Evolutionary conservation across 2,888 invertebrate species (phyloP).

Genomic region (Coecobrya sp.): DNA sequence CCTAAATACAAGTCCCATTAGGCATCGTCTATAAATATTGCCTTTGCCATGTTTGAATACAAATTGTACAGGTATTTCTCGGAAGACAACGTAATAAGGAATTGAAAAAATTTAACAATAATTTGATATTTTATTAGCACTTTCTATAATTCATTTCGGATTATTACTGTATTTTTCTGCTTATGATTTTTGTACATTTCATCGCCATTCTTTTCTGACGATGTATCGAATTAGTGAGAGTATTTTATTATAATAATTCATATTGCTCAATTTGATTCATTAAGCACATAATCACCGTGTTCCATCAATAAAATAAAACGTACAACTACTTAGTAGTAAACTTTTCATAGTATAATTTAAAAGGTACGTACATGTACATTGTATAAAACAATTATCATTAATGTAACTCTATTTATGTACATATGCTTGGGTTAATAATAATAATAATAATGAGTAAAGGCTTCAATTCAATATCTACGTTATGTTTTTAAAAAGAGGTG

Average conservation of each 20-base stretch:
- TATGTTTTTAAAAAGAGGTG: conserved; percentile 62
- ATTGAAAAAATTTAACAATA: neutral
- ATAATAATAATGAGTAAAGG: conserved; percentile 46
- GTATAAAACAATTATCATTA: conserved; percentile 56
- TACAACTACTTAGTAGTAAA: neutral
- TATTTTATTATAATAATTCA: conserved; percentile 43
- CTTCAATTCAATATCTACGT: conserved; percentile 10
- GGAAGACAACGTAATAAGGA: too few species aligned
- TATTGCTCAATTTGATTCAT: conserved; percentile 61
- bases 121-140: conserved; percentile 58
- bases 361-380: conserved; percentile 53
- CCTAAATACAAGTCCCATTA: too few species aligned
- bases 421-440: conserved; percentile 38
- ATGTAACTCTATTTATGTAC: neutral
- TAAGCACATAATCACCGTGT: conserved; percentile 61
- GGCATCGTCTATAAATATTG: too few species aligned
- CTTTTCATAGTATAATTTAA: conserved; percentile 41
- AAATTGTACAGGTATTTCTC: too few species aligned
- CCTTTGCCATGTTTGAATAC: too few species aligned
- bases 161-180: conserved; percentile 52
- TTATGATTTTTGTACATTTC: conserved; percentile 61
- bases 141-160: conserved; percentile 60
- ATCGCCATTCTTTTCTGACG: conserved; percentile 41
- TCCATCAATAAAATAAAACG: conserved; percentile 53
- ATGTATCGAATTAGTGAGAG: conserved; percentile 53